Evolutionary conservation across 2,797 vertebrate genomes (phyloP), one percentile per base, ranked within the genome.

Genomic region (Parauchenoglanis ngamensis): DNA sequence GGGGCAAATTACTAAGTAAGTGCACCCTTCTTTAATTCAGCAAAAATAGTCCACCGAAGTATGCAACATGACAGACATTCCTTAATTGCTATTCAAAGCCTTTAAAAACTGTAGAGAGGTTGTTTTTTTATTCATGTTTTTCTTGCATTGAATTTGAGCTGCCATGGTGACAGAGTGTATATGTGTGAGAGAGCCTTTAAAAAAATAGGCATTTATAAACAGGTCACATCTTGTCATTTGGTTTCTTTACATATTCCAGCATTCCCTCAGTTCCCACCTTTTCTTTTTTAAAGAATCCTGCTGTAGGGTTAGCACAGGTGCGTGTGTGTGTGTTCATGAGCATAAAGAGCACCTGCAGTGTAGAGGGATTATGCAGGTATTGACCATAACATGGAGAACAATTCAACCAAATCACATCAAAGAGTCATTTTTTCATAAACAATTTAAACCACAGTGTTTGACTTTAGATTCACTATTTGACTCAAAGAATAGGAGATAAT

Each of bases 241-340:
- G 21, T 73, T 76, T 25, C 40, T 46, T 75, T 31, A 77, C 46
- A 54, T n/a, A 73, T 86, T 72, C 54, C 40, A 35, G 25, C 56
- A 59, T 61, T 59, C 23, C 70, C 25, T 72, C 85, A 44, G 31
- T 59, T 68, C 35, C n/a, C 52, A 70, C 19, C 65, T 59, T 67
- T 40, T 56, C 61, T 56, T 52, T 25, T 86, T 72, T 80, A 46
- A 80, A 44, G 46, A 56, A 3, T 67, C 21, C 78, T 80, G 35
- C n/a, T 79, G 21, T 79, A 85, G 67, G 52, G 78, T 67, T 59
- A 59, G 67, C 67, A 49, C 85, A 82, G 85, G 85, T 85, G 84
- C 78, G 46, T 65, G 81, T 85, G 76, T 56, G 75, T 57, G 76
- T 78, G 52, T 56, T 5, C 28, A 21, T 0, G 1, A 11, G 28